Base-by-base conservation (phyloP, 2,888 invertebrate species). In the Drosophila birchii region DNA sequence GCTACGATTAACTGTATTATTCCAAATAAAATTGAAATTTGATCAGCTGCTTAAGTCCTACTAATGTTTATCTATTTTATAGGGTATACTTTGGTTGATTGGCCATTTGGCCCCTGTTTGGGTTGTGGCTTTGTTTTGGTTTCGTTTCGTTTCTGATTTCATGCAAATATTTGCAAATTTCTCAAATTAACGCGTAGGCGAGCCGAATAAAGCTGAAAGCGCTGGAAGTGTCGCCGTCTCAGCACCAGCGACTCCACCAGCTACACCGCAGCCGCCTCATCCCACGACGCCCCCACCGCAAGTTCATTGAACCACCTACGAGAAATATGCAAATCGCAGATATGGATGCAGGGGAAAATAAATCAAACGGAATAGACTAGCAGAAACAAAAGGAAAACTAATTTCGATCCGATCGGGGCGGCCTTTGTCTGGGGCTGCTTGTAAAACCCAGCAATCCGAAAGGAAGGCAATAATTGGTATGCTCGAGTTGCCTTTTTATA, bases 271-370 rank as follows among this genome's bases (percentile, higher is more conserved):
- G 49, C 47, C 66, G 57, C 67, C 79, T 77, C 86, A 82, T 79
- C 83, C 75, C 78, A 55, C 62, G 77, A 77, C 86, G 84, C 81
- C 84, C 81, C 84, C 84, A 71, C 70, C 61, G 75, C 85, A 88
- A 88, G 86, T 86, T 86, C 86, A 86, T 79, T 86, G 86, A 86
- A 86, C 88, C 88, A 81, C 87, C 87, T 87, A 86, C 87, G 85
- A 79, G 76, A 79, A 86, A 87, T 88, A 87, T 88, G 87, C 86
- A 88, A 87, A 87, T 87, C 75, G 69, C 39, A 62, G 60, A 53
- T 64, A 72, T 85, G 85, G 84, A 78, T 88, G 81, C 78, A 78
- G 56, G 45, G 41, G 71, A 57, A 57, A 51, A 69, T 58, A 68
- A 51, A 74, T 60, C 41, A 67, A 45, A 70, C 57, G 39, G 67